Conservation (phyloP, 2,113 vertebrate species). For the Rhodinocichla rosea region DNA sequence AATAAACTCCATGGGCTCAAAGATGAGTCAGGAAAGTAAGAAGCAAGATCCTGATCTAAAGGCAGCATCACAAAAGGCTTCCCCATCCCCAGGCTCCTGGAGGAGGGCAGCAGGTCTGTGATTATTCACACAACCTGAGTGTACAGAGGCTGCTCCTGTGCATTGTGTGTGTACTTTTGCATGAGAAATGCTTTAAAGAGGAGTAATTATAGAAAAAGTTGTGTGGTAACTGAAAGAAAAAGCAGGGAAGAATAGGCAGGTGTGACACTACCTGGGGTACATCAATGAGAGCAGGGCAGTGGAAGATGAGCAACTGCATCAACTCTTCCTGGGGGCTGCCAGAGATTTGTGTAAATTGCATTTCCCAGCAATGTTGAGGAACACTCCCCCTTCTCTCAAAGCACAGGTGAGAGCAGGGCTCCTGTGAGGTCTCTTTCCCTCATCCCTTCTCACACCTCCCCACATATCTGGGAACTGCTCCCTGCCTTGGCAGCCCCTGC, state of each 20-base stretch:
- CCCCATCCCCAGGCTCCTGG: background rate
- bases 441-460: background rate
- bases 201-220: background rate
- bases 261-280: background rate
- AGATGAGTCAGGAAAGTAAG: background rate
- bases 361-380: background rate
- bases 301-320: background rate
- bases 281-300: background rate
- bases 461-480: background rate
- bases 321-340: background rate
- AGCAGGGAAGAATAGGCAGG: background rate
- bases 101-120: background rate
- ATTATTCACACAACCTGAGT: background rate
- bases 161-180: background rate
- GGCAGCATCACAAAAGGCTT: background rate
- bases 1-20: conserved; percentile 57
- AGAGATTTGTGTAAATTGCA: background rate
- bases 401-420: background rate
- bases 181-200: background rate
- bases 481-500: background rate
- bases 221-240: background rate
- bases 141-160: background rate
- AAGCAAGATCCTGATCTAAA: background rate
- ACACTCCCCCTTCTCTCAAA: background rate
- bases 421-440: background rate